Evolutionary conservation across 2,888 invertebrate species (phyloP).

Genomic region (Yponomeuta plumbellus): DNA sequence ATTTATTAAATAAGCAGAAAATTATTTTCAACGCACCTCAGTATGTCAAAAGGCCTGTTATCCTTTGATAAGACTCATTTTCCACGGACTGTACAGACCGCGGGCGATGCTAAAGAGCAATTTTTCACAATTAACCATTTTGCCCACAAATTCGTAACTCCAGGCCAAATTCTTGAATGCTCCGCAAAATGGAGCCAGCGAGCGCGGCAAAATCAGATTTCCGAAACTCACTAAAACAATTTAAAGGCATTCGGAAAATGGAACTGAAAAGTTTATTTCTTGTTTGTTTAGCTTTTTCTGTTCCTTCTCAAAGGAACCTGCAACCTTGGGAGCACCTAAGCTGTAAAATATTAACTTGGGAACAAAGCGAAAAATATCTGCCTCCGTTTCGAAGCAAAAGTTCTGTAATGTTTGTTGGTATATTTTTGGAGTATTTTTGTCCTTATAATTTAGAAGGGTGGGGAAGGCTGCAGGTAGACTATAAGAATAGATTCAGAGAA

Average conservation of each 20-base stretch:
- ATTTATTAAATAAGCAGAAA: too few relatives aligned
- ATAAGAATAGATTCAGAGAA: too few relatives aligned
- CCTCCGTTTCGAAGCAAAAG: background rate
- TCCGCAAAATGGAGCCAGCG: background rate
- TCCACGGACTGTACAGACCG: background rate
- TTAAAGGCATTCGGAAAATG: background rate
- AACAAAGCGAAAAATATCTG: background rate
- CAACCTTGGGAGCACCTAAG: background rate
- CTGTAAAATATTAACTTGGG: background rate
- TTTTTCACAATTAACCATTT: slow-evolving; percentile 2
- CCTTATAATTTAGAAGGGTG: too few relatives aligned
- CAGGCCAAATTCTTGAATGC: background rate
- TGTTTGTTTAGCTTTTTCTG: background rate
- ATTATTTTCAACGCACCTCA: too few relatives aligned
- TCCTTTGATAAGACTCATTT: background rate
- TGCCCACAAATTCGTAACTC: background rate
- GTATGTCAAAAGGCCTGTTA: too few relatives aligned
- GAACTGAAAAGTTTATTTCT: background rate
- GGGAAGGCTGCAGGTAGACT: too few relatives aligned
- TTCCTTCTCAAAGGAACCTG: background rate
- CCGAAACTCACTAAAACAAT: slow-evolving; percentile 3
- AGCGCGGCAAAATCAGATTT: background rate
- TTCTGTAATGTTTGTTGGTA: background rate
- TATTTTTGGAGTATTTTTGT: too few relatives aligned
- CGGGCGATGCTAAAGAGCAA: background rate